phyloP scores from a whole-genome alignment of 2,888 invertebrate species.

The Heliconius hortense region DNA sequence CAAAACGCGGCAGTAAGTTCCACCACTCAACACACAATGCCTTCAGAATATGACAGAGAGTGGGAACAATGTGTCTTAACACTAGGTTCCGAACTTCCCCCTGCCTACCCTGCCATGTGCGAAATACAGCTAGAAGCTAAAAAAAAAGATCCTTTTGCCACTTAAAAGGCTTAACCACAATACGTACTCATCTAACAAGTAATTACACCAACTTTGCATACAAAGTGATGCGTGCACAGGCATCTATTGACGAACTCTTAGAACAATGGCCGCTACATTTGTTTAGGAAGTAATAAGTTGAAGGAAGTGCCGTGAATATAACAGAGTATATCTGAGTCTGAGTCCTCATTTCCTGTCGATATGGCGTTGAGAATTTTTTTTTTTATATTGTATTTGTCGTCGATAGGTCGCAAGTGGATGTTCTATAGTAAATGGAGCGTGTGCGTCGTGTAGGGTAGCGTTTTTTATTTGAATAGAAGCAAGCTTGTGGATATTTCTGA shows the following conservation, averaged over 20 bases:
- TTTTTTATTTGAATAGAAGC: slow-evolving; percentile 1
- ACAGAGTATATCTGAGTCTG: slow-evolving; percentile 35
- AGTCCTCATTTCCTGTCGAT: slow-evolving; percentile 40
- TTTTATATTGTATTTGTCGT: background rate
- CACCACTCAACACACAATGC: no score
- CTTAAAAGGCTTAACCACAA: slow-evolving; percentile 1
- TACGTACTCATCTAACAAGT: slow-evolving; percentile 17
- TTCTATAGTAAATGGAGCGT: slow-evolving; percentile 19
- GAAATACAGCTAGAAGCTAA: background rate
- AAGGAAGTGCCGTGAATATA: slow-evolving; percentile 39
- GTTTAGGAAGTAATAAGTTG: slow-evolving; percentile 42
- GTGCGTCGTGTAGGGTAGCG: background rate
- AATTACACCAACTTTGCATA: background rate
- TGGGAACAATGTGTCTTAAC: background rate
- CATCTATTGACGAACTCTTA: slow-evolving; percentile 15
- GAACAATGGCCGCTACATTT: slow-evolving; percentile 43
- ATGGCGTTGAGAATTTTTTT: slow-evolving; percentile 11
- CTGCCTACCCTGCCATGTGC: background rate
- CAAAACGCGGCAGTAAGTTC: no score
- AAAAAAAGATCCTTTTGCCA: background rate
- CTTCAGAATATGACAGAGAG: no score
- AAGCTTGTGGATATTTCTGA: background rate
- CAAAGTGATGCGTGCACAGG: slow-evolving; percentile 5
- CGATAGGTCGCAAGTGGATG: slow-evolving; percentile 21
- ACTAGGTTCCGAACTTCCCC: background rate